A percentile compares a stretch with the other conserved stretches of the same genome.
Conservation (phyloP, 2,888 invertebrate genomes). For the Frankliniella fusca region DNA sequence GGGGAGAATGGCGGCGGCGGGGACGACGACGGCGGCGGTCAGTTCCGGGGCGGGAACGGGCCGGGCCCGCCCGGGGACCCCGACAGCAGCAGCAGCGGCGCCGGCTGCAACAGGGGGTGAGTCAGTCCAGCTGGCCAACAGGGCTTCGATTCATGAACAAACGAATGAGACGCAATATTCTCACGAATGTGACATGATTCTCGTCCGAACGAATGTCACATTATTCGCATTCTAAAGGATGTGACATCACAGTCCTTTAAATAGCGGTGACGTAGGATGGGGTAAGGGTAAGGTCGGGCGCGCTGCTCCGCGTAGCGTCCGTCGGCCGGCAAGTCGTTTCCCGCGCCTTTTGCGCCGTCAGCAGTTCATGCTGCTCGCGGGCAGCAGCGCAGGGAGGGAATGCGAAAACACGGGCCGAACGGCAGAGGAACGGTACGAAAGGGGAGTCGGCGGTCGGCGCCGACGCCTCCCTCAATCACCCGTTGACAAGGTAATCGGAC, state of each 20-base stretch:
- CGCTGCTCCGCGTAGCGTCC: background rate
- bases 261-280: background rate
- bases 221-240: background rate
- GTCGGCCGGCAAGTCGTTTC: background rate
- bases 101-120: background rate
- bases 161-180: too few relatives aligned
- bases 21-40: background rate
- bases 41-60: background rate
- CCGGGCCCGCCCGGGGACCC: background rate
- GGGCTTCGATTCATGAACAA: too few relatives aligned
- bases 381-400: background rate
- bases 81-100: background rate
- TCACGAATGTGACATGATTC: background rate
- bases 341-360: background rate
- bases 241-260: background rate
- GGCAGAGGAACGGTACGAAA: background rate
- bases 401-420: background rate
- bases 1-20: background rate
- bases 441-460: background rate
- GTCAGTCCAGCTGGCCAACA: background rate
- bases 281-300: background rate
- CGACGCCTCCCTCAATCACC: background rate
- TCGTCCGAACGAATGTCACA: background rate
- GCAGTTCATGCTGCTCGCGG: background rate
- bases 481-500: background rate